Evolutionary conservation across 2,797 vertebrate genomes (phyloP).

Genomic region (Dipus sagitta): DNA sequence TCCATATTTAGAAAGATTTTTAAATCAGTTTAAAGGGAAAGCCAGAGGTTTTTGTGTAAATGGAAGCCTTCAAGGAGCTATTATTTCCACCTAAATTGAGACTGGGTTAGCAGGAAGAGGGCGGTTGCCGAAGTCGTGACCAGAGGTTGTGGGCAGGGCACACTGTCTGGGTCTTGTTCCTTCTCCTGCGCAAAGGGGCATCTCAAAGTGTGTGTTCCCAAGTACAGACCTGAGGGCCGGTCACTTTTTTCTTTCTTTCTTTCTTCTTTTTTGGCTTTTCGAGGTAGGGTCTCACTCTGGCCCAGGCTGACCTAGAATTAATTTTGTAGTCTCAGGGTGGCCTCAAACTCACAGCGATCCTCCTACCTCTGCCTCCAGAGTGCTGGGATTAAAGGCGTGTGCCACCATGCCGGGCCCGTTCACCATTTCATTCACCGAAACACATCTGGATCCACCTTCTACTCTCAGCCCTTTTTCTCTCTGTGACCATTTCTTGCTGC

Average conservation of each 20-base stretch:
- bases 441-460: neutral
- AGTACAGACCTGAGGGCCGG: neutral
- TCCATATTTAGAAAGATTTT: constrained; percentile 25
- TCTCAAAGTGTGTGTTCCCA: neutral
- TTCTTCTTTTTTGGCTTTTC: neutral
- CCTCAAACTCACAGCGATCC: too few relatives aligned
- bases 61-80: neutral
- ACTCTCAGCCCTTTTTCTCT: neutral
- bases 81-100: neutral
- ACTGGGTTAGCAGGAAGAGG: neutral
- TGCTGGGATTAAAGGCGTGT: too few relatives aligned
- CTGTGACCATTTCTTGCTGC: accelerated
- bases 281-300: too few relatives aligned
- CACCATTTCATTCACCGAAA: neutral
- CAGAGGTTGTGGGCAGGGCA: too few relatives aligned
- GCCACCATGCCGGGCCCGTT: too few relatives aligned
- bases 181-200: neutral
- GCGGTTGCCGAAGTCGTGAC: neutral
- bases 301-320: too few relatives aligned
- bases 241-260: neutral
- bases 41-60: neutral
- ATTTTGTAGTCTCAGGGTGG: too few relatives aligned
- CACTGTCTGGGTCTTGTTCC: neutral
- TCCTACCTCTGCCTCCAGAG: too few relatives aligned
- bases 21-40: neutral